These are phyloP conservation scores for Cataglyphis cursor DNA, from an alignment of 2,888 invertebrate species.

Conservation along the genomic window DNA sequence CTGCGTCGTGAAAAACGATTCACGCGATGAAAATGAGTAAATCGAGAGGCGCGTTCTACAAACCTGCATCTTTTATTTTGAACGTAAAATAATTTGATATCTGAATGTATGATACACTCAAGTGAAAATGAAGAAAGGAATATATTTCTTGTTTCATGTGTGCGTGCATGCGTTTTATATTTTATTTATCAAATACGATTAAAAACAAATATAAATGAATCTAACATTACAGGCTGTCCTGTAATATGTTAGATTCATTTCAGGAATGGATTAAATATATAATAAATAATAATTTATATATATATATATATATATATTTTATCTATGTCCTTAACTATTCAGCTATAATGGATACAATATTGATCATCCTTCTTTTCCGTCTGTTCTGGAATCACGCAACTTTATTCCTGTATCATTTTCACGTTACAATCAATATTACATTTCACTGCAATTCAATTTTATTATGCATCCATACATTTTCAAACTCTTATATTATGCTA, in stretches of 20 bases:
- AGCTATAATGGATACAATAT: neutral
- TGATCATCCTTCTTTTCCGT: slow-evolving; percentile 2
- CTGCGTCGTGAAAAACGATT: slow-evolving; percentile 35
- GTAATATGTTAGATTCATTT: no score
- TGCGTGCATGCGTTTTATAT: neutral
- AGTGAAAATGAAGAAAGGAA: neutral
- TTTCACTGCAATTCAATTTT: slow-evolving; percentile 34
- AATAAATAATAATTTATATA: neutral
- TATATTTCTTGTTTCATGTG: neutral
- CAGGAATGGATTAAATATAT: no score
- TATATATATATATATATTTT: neutral
- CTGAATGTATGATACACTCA: neutral
- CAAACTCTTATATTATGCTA: slow-evolving; percentile 16
- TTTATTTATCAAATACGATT: neutral
- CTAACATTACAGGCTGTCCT: no score
- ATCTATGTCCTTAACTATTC: neutral
- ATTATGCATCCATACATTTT: slow-evolving; percentile 30
- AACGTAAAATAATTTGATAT: neutral
- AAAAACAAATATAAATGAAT: no score
- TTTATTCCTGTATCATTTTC: slow-evolving; percentile 14
- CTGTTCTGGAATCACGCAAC: neutral
- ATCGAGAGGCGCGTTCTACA: neutral
- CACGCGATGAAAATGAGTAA: slow-evolving; percentile 9
- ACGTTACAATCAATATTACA: slow-evolving; percentile 23
- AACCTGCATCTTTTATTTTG: neutral